A percentile compares a stretch with the other conserved stretches of the same genome.
Conservation (phyloP, 2,113 vertebrate genomes). For the Felis chaus region DNA sequence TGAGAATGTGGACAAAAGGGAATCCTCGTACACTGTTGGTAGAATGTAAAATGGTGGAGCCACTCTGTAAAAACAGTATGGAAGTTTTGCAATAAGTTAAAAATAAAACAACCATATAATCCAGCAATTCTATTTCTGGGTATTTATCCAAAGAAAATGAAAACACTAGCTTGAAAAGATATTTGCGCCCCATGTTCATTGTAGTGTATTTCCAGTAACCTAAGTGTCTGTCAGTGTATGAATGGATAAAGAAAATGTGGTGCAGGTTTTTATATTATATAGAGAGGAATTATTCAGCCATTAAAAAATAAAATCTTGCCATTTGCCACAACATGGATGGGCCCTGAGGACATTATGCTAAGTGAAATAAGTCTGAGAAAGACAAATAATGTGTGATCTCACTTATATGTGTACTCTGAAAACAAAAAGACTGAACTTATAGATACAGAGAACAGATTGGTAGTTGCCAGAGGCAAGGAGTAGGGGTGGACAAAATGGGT, state of each 20-base stretch:
- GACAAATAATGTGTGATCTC: neutral
- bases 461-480: neutral
- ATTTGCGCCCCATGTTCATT: neutral
- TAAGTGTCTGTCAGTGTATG: neutral
- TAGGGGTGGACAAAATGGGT: neutral
- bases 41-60: neutral
- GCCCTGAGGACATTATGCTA: neutral
- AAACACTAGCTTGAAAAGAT: neutral
- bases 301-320: neutral
- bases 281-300: neutral
- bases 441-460: neutral
- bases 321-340: neutral
- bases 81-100: neutral
- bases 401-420: neutral
- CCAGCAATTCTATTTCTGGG: neutral
- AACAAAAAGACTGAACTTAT: neutral
- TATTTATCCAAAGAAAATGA: neutral
- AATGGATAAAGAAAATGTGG: neutral
- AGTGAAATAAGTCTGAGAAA: neutral
- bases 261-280: neutral
- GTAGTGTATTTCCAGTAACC: neutral
- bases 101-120: neutral
- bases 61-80: neutral
- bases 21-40: neutral
- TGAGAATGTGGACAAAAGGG: neutral